phyloP scores from a whole-genome alignment of 2,888 invertebrate genomes.

The Tridacna gigas region DNA sequence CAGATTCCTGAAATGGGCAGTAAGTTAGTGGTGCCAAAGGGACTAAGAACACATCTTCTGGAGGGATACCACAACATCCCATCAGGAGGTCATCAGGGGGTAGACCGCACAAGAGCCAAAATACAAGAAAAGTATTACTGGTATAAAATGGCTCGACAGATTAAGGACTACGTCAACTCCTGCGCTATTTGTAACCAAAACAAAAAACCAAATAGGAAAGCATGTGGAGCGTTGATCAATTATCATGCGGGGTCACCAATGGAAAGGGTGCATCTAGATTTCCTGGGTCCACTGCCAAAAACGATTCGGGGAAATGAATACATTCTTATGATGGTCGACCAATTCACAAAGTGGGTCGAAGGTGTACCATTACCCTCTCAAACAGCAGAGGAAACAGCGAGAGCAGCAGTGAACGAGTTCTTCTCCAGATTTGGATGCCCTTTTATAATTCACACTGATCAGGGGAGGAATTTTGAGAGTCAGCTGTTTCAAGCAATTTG shows the following conservation, averaged over 20 bases:
- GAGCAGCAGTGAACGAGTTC: neutral
- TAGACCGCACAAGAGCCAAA: conserved; percentile 12
- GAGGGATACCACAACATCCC: conserved; percentile 36
- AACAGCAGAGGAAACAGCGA: neutral
- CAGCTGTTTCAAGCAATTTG: conserved; percentile 8
- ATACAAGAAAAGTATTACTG: conserved; percentile 35
- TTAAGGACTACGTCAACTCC: conserved; percentile 8
- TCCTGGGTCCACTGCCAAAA: conserved; percentile 28
- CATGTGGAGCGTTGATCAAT: conserved; percentile 2
- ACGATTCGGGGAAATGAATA: conserved; percentile 25
- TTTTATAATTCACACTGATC: conserved; percentile 19
- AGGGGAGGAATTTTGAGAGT: conserved; percentile 20
- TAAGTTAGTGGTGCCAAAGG: conserved; percentile 11
- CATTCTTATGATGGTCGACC: conserved; percentile 35
- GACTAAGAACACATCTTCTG: conserved; percentile 10
- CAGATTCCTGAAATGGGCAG: neutral
- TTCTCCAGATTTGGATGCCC: neutral
- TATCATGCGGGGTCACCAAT: conserved; percentile 18
- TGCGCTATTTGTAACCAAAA: conserved; percentile 29
- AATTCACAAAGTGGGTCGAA: conserved; percentile 8
- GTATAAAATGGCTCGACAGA: conserved; percentile 27
- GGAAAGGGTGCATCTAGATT: conserved; percentile 29
- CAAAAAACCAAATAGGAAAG: no score
- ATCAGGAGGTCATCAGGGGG: conserved; percentile 48
- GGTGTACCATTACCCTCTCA: neutral